A percentile compares a stretch with the other conserved stretches of the same genome.
Conservation (phyloP, 30 jellyfish, hydroid and myxozoan species). For the Aurelia sp. region DNA sequence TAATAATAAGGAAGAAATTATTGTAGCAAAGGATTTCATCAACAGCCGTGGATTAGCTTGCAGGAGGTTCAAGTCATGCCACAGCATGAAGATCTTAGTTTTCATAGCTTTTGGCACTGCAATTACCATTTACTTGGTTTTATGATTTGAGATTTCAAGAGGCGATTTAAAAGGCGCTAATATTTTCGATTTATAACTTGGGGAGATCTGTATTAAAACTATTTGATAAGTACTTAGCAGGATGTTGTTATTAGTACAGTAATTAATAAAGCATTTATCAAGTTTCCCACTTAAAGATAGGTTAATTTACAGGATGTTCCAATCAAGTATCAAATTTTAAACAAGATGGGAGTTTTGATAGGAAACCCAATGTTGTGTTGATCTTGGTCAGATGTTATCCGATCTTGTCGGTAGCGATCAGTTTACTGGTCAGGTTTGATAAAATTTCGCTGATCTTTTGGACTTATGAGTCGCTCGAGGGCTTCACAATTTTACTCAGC, state of each 20-base stretch:
- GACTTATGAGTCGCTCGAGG: slow-evolving; percentile 3
- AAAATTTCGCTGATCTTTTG: slow-evolving; percentile 43
- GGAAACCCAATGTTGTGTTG: too few species aligned
- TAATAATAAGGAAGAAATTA: too few species aligned
- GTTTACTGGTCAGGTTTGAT: not conserved
- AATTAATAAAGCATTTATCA: slow-evolving; percentile 9
- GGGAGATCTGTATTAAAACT: not conserved
- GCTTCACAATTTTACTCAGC: too few species aligned
- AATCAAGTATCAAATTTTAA: too few species aligned
- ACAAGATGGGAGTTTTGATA: too few species aligned
- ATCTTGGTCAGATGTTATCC: not conserved
- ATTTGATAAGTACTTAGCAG: slow-evolving; percentile 28
- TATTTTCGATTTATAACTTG: not conserved
- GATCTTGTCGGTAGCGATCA: too few species aligned
- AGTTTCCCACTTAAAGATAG: not conserved
- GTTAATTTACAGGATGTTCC: not conserved
- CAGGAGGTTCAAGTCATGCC: not conserved
- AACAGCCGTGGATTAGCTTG: slow-evolving; percentile 6
- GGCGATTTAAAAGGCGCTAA: not conserved
- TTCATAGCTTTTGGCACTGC: too few species aligned
- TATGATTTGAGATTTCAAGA: not conserved
- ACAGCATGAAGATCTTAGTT: not conserved
- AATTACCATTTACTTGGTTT: too few species aligned
- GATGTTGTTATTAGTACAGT: slow-evolving; percentile 17
- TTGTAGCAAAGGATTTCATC: too few species aligned